Conservation (phyloP, 2,113 vertebrate genomes). For the Tor tambroides region DNA sequence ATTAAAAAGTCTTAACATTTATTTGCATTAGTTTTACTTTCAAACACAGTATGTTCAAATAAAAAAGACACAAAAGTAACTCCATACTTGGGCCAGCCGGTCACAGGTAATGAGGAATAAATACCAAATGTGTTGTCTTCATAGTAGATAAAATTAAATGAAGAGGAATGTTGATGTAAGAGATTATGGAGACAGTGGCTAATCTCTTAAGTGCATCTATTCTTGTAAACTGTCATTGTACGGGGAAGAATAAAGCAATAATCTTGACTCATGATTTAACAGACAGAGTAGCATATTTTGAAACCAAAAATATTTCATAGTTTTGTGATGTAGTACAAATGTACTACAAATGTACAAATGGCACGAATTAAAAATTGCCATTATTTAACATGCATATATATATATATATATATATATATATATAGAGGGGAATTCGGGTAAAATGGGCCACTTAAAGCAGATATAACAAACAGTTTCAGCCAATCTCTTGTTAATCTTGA, state of each 20-base stretch:
- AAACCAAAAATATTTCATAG: no score
- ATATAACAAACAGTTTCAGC: no score
- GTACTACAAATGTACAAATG: no score
- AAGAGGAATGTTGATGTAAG: neutral
- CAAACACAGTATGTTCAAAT: neutral
- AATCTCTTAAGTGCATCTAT: neutral
- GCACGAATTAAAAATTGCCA: no score
- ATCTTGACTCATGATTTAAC: neutral
- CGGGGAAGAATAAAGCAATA: neutral
- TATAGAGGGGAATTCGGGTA: no score
- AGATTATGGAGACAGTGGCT: neutral
- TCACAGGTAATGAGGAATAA: neutral
- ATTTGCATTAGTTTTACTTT: no score
- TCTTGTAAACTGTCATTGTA: neutral
- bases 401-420: no score
- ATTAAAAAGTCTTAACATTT: neutral
- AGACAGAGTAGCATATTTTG: neutral
- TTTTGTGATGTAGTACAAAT: no score
- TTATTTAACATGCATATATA: no score
- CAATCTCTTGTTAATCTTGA: no score
- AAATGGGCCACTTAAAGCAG: no score
- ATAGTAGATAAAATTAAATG: neutral
- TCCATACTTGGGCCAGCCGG: neutral
- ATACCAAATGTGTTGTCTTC: neutral
- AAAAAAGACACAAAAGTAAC: neutral